Evolutionary conservation across 2,888 invertebrate genomes (phyloP).

Genomic region (Mactromeris polynyma): DNA sequence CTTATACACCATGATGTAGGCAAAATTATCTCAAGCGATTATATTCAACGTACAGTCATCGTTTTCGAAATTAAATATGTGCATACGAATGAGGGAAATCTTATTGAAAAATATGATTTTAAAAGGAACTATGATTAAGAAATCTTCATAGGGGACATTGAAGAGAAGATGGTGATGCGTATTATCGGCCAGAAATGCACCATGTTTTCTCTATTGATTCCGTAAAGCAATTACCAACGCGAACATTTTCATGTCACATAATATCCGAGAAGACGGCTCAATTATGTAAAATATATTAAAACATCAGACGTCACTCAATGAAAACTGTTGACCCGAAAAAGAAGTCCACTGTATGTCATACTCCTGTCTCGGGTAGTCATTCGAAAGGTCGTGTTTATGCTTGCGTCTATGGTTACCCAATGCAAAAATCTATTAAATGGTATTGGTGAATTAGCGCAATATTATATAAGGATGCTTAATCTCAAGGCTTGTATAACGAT

Average conservation of each 20-base stretch:
- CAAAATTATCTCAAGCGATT: constrained; percentile 8
- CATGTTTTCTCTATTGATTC: not conserved
- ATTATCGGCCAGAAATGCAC: not conserved
- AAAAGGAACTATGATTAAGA: not conserved
- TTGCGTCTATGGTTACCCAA: no score
- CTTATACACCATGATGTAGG: constrained; percentile 46
- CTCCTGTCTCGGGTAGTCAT: not conserved
- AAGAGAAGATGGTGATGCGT: not conserved
- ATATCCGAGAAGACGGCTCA: not conserved
- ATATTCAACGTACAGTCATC: not conserved
- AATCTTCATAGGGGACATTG: not conserved
- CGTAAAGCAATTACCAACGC: not conserved
- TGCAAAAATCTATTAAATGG: no score
- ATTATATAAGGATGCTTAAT: no score
- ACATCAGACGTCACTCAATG: not conserved
- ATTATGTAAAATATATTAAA: not conserved
- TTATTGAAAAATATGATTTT: not conserved
- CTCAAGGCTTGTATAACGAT: no score
- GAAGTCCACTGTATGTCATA: not conserved
- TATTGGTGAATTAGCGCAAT: no score
- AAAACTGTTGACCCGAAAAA: not conserved
- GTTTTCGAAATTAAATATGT: constrained; percentile 30
- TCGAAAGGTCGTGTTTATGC: not conserved
- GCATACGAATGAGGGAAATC: constrained; percentile 29
- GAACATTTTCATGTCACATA: not conserved